These are phyloP conservation scores for Cololabis saira DNA, from an alignment of 2,113 vertebrate species.

Conservation along the genomic window DNA sequence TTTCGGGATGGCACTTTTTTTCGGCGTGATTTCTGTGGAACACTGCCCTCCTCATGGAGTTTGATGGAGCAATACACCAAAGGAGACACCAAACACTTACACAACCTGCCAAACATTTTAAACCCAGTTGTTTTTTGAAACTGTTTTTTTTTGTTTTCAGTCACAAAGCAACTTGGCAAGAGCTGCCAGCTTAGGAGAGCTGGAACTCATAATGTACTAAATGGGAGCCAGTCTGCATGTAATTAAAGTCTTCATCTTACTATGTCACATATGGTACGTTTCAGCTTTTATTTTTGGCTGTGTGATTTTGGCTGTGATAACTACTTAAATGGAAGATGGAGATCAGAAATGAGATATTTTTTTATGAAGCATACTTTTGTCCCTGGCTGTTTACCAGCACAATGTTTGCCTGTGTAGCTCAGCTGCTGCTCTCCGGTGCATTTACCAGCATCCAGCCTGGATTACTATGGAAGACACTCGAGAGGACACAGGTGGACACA, in stretches of 20 bases:
- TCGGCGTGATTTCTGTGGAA: too few species aligned
- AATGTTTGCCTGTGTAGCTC: neutral
- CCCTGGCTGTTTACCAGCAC: constrained; percentile 2
- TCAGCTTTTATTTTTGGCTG: neutral
- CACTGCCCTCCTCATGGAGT: too few species aligned
- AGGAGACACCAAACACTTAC: too few species aligned
- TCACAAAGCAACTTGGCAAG: constrained; percentile 1
- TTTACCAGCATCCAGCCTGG: too few species aligned
- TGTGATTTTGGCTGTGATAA: constrained; percentile 4
- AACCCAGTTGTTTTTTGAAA: too few species aligned
- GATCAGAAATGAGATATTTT: neutral
- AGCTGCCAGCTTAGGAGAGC: neutral
- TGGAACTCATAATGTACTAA: constrained; percentile 4
- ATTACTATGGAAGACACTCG: too few species aligned
- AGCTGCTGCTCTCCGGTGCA: neutral
- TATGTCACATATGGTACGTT: constrained; percentile 5
- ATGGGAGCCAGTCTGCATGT: neutral
- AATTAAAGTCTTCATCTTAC: constrained; percentile 17
- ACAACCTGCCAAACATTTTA: too few species aligned
- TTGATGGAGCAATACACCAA: too few species aligned
- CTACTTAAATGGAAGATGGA: neutral
- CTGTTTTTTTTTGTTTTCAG: neutral
- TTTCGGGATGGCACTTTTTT: too few species aligned
- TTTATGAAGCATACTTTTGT: constrained; percentile 1
- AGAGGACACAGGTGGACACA: too few species aligned